Evolutionary conservation across 2,888 invertebrate genomes (phyloP).

Genomic region (Zaprionus bogoriensis): DNA sequence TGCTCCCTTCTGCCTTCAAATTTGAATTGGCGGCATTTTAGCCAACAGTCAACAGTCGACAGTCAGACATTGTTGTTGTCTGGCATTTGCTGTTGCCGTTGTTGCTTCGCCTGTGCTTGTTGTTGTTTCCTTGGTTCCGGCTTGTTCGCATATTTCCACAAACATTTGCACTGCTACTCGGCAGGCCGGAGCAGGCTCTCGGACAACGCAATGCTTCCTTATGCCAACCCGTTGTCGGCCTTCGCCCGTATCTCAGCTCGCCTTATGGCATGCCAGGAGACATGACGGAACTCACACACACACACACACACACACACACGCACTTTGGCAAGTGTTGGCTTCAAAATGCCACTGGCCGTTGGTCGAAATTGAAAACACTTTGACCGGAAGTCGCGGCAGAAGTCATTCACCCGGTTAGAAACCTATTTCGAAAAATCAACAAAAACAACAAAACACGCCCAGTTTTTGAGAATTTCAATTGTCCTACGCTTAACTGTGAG

Average conservation of each 20-base stretch:
- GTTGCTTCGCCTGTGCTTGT: too few species aligned
- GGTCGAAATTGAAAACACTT: conserved; percentile 75
- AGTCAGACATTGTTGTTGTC: conserved; percentile 23
- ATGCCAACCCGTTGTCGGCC: conserved; percentile 18
- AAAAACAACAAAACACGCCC: conserved; percentile 2
- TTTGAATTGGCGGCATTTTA: conserved; percentile 70
- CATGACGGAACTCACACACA: conserved; percentile 31
- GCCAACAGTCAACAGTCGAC: conserved; percentile 42
- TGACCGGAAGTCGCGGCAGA: conserved; percentile 80
- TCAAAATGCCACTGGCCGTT: conserved; percentile 38
- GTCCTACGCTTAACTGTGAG: too few species aligned
- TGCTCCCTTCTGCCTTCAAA: conserved; percentile 37
- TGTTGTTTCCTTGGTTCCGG: conserved; percentile 65
- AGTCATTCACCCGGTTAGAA: conserved; percentile 81
- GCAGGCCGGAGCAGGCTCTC: conserved; percentile 18
- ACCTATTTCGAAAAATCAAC: conserved; percentile 9
- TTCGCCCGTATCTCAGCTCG: conserved; percentile 27
- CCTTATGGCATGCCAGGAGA: conserved; percentile 72
- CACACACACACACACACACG: not conserved
- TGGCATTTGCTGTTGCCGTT: conserved; percentile 41
- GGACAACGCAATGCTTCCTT: conserved; percentile 35
- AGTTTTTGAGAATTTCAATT: too few species aligned
- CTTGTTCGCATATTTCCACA: conserved; percentile 34
- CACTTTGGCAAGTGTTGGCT: too few species aligned
- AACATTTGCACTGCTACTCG: conserved; percentile 44